Evolutionary conservation across 2,888 invertebrate species (phyloP).

Genomic region (Lottia gigantea): DNA sequence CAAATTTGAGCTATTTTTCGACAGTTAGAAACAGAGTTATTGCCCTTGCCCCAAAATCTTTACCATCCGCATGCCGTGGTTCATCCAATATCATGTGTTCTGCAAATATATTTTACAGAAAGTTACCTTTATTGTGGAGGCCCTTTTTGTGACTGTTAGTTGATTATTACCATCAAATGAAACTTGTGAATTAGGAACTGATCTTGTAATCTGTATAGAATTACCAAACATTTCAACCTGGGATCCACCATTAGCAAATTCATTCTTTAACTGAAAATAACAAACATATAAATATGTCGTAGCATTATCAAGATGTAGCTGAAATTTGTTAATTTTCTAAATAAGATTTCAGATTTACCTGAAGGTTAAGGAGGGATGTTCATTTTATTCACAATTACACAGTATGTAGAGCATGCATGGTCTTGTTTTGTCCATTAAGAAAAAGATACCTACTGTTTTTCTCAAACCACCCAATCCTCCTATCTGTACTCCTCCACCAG

Average conservation of each 20-base stretch:
- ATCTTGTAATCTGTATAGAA: conserved; percentile 25
- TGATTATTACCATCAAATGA: conserved; percentile 13
- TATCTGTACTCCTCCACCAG: not conserved
- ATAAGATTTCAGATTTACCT: not conserved
- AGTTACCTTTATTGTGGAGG: conserved; percentile 12
- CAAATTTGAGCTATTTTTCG: no score
- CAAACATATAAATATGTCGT: not conserved
- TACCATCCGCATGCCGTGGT: no score
- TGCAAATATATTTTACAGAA: not conserved
- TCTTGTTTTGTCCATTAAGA: not conserved
- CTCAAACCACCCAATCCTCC: conserved; percentile 14
- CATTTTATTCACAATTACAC: conserved; percentile 16
- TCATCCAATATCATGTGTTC: not conserved
- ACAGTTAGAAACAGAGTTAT: no score
- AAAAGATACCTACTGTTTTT: conserved; percentile 25
- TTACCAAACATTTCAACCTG: conserved; percentile 21
- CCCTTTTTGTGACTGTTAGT: conserved; percentile 19
- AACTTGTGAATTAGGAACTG: conserved; percentile 19
- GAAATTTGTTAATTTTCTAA: not conserved
- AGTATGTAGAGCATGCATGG: conserved; percentile 17
- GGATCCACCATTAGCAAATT: conserved; percentile 20
- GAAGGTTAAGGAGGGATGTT: conserved; percentile 8
- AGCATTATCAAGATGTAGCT: not conserved
- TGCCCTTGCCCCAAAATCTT: no score
- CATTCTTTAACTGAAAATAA: conserved; percentile 19